Evolutionary conservation across 2,888 invertebrate genomes (phyloP).

Genomic region (Pantelozetes paolii): DNA sequence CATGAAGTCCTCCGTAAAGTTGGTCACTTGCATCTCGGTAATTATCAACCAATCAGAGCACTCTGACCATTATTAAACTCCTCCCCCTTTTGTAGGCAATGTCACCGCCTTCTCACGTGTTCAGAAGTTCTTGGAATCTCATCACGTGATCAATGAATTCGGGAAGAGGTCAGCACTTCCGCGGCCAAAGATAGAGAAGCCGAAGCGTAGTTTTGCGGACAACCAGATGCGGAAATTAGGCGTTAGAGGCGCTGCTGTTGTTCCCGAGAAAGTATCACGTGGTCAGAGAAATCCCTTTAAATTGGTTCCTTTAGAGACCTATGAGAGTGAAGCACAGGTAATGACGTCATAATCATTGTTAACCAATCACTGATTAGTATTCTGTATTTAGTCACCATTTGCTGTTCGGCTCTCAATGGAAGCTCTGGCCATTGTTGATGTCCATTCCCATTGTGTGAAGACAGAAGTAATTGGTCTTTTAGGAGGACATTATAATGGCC

Average conservation of each 20-base stretch:
- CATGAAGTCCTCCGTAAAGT: slow-evolving; percentile 18
- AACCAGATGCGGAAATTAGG: slow-evolving; percentile 6
- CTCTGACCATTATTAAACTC: not conserved
- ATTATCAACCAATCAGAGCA: too few relatives aligned
- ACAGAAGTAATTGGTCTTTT: slow-evolving; percentile 71
- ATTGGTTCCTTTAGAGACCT: slow-evolving; percentile 59
- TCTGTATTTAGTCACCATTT: slow-evolving; percentile 62
- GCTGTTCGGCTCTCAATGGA: slow-evolving; percentile 45
- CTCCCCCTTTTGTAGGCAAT: not conserved
- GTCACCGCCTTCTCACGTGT: slow-evolving; percentile 20
- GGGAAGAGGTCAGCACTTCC: not conserved
- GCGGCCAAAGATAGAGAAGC: not conserved
- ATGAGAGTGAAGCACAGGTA: slow-evolving; percentile 33
- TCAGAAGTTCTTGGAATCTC: slow-evolving; percentile 22
- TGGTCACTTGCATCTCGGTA: not conserved
- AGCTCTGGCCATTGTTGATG: slow-evolving; percentile 63
- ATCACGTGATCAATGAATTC: not conserved
- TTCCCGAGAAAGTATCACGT: too few relatives aligned
- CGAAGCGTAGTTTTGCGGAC: not conserved
- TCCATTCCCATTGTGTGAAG: slow-evolving; percentile 65
- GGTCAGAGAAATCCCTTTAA: slow-evolving; percentile 58
- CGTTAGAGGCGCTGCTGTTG: not conserved
- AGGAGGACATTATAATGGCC: slow-evolving; percentile 59
- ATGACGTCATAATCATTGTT: too few relatives aligned
- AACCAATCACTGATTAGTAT: not conserved